phyloP scores from a whole-genome alignment of 2,888 invertebrate species.

The Hypomecis atomaria region DNA sequence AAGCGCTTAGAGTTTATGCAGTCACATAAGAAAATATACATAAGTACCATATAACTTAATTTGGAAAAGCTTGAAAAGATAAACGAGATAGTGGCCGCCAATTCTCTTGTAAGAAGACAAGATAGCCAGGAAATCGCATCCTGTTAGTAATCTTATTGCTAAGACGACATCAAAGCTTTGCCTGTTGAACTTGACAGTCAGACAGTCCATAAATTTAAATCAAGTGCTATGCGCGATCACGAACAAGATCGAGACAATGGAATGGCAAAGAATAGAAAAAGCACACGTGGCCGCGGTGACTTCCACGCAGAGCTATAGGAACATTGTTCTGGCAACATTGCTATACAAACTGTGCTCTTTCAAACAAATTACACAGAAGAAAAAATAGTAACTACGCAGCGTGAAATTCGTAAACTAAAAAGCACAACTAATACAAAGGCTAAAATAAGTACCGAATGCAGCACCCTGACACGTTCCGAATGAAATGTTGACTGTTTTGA shows the following conservation, averaged over 20 bases:
- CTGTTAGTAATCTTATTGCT: background rate
- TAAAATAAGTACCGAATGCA: constrained; percentile 20
- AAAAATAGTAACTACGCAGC: background rate
- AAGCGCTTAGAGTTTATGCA: too few species aligned
- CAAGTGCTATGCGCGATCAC: constrained; percentile 23
- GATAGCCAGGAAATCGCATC: background rate
- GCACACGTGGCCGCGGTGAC: constrained; percentile 11
- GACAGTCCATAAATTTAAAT: constrained; percentile 11
- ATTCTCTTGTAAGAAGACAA: background rate
- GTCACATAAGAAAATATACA: too few species aligned
- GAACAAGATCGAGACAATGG: constrained; percentile 23
- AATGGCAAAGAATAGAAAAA: constrained; percentile 21
- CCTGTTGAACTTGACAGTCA: constrained; percentile 25
- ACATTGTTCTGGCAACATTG: too few species aligned
- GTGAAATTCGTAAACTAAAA: constrained; percentile 18
- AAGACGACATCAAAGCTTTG: constrained; percentile 3
- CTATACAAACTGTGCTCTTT: constrained; percentile 15
- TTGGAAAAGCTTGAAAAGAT: too few species aligned
- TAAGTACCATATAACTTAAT: too few species aligned
- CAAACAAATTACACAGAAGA: constrained; percentile 13
- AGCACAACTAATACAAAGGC: constrained; percentile 5
- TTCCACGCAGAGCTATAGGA: constrained; percentile 6
- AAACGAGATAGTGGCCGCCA: too few species aligned
- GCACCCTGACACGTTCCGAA: constrained; percentile 27
- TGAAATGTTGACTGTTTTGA: constrained; percentile 31